Percentiles rank a stretch among this genome's conserved stretches.
Evolutionary conservation across 2,113 vertebrate genomes (phyloP).

Genomic region (Miniopterus natalensis): DNA sequence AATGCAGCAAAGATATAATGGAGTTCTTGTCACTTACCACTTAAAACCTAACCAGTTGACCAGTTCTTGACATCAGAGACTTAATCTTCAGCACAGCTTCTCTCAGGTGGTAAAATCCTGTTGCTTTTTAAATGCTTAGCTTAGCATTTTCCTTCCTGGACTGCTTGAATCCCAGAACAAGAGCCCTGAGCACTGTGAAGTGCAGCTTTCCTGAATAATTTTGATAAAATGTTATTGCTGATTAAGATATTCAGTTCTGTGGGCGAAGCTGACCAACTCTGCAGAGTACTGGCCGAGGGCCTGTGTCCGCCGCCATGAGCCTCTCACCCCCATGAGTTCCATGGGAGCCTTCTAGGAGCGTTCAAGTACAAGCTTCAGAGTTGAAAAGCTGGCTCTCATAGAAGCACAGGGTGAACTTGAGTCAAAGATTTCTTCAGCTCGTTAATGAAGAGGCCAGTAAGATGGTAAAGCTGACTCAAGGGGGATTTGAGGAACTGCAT

Average conservation of each 20-base stretch:
- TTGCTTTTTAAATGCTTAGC: background rate
- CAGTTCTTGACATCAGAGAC: background rate
- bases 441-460: background rate
- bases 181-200: background rate
- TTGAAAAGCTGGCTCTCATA: background rate
- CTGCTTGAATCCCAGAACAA: slow-evolving; percentile 35
- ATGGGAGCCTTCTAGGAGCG: background rate
- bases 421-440: background rate
- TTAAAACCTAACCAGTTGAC: background rate
- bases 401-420: background rate
- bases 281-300: background rate
- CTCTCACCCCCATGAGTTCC: slow-evolving; percentile 47
- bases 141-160: background rate
- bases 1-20: background rate
- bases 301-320: background rate
- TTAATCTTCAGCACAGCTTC: background rate
- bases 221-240: slow-evolving; percentile 53
- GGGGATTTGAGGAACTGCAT: background rate
- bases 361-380: background rate
- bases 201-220: slow-evolving; percentile 20
- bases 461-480: background rate
- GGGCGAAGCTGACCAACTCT: background rate
- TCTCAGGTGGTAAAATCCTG: slow-evolving; percentile 40
- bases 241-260: background rate
- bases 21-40: background rate